Base-by-base conservation (phyloP, 2,888 invertebrate species). In the Hyposoter didymator region DNA sequence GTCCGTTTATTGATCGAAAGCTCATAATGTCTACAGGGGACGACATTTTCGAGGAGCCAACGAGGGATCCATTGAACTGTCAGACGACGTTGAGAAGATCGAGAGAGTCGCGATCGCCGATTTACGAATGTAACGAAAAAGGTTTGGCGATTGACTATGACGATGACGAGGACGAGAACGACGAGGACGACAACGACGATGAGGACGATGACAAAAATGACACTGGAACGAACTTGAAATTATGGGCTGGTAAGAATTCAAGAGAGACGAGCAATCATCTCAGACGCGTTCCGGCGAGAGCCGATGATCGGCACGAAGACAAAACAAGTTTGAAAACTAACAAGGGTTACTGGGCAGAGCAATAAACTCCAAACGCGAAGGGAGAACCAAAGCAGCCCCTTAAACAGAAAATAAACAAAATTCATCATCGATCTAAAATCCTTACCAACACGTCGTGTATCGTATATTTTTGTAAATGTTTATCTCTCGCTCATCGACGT, bases 391-490 rank as follows among this genome's bases (percentile, higher is more conserved):
- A 78, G 75, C 62, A 43, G 52, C 62, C 45, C 32, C 69, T 14
- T 10, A 49, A 78, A 81, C 73, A 62, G 14, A 39, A 67, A 39
- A 28, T 43, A n/a, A 45, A 52, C 22, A 43, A 39, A 55, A 75
- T 47, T 47, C 39, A 62, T 62, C 32, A 52, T 66, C 28, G 47
- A 70, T 64, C 78, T 49, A 47, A 55, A 70, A 49, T 64, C 82
- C 80, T 78, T 76, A 82, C 87, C 76, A 86, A 85, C 85, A 81
- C 82, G 81, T 90, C 88, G 88, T 89, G 88, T 87, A 90, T 87
- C 83, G 89, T 90, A 91, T 90, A 91, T 91, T 91, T 91, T 91
- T 90, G 86, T 91, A 90, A 90, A 88, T 90, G 89, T 90, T 69
- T 76, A 22, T 59, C 88, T 86, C 85, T 84, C 85, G 86, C 87